phyloP scores from a whole-genome alignment of 2,113 vertebrate species.

The Odontophorus gujanensis region DNA sequence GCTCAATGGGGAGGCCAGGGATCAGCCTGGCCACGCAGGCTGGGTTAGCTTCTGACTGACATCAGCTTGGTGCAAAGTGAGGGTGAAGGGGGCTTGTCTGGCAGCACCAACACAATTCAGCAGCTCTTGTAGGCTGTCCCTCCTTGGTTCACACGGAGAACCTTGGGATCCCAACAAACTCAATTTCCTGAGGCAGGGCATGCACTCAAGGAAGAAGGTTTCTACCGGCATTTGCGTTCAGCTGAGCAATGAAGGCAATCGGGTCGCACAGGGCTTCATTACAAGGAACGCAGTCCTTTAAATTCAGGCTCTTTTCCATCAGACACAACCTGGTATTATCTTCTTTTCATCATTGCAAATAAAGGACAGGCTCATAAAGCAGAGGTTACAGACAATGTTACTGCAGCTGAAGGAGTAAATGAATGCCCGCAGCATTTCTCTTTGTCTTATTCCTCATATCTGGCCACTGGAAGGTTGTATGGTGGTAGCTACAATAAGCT shows the following conservation, averaged over 20 bases:
- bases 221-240: background rate
- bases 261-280: constrained; percentile 31
- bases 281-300: constrained; percentile 17
- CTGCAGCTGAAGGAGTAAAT: constrained; percentile 56
- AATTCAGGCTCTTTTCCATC: constrained; percentile 47
- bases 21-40: fast-evolving
- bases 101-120: background rate
- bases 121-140: background rate
- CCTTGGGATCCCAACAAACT: background rate
- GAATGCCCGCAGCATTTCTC: constrained; percentile 37
- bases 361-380: constrained; percentile 65
- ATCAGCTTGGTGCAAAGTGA: background rate
- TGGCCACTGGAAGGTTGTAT: constrained; percentile 31
- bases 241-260: background rate
- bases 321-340: constrained; percentile 60
- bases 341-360: constrained; percentile 69
- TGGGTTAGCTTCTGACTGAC: background rate
- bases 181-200: background rate
- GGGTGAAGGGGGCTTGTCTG: background rate
- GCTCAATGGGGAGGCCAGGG: background rate
- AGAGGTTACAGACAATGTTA: constrained; percentile 65
- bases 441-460: constrained; percentile 50
- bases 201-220: background rate
- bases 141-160: fast-evolving
- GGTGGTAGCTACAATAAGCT: background rate